These are phyloP conservation scores for Danionella cerebrum DNA, from an alignment of 2,113 vertebrate genomes.

Conservation along the genomic window DNA sequence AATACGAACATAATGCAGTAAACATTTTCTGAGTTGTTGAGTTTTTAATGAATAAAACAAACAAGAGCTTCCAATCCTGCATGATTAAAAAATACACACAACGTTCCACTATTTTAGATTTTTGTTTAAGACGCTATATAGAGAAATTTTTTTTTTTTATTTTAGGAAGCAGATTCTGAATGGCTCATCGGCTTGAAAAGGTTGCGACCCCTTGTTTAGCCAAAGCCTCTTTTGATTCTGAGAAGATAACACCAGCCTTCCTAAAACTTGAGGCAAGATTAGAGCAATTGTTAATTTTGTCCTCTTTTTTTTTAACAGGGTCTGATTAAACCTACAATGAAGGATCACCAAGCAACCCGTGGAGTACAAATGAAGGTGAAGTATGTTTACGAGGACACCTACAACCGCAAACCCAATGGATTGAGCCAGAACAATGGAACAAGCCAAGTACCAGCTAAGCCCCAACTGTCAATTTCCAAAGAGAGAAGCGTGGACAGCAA, in stretches of 20 bases:
- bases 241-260: not conserved
- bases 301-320: conserved; percentile 39
- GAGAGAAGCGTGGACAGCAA: conserved; percentile 74
- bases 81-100: too few species aligned
- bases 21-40: too few species aligned
- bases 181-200: too few species aligned
- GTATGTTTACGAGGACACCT: conserved; percentile 86
- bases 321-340: conserved; percentile 69
- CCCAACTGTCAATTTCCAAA: conserved; percentile 66
- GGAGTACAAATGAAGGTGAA: conserved; percentile 83
- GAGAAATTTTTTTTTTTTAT: too few species aligned
- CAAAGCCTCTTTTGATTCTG: conserved; percentile 16
- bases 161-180: too few species aligned
- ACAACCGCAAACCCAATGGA: conserved; percentile 69
- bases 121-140: too few species aligned
- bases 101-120: too few species aligned
- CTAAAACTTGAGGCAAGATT: not conserved
- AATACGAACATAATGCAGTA: too few species aligned
- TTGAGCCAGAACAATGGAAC: conserved; percentile 62
- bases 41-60: too few species aligned
- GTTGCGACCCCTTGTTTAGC: too few species aligned
- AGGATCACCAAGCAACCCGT: conserved; percentile 71
- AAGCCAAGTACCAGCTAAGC: conserved; percentile 60
- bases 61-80: too few species aligned
- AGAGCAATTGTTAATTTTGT: not conserved